Base-by-base conservation (phyloP, 2,113 vertebrate genomes). In the Ictidomys tridecemlineatus region DNA sequence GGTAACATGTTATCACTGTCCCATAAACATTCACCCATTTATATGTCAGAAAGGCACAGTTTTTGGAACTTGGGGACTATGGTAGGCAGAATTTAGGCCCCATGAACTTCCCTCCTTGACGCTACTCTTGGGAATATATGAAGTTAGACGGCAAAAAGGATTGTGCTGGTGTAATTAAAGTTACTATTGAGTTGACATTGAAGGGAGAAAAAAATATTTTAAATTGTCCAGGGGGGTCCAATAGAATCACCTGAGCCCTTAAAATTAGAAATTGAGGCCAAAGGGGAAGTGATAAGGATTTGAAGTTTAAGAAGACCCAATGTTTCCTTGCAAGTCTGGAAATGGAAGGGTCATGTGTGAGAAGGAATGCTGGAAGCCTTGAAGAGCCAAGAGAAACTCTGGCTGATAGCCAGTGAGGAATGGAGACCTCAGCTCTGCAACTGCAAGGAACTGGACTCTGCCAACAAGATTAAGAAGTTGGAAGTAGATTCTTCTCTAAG, bases 231-330 rank as follows among this genome's bases (percentile, higher is more conserved):
- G 74, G 53, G 30, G 39, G 10, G 3, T 8, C 3, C 8, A 28
- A 17, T 22, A 11, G 34, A 85, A 78, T 74, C 37, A 84, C 12
- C 63, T 53, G 65, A 90, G 30, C 11, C 48, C 39, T 74, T 85
- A 91, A 91, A 94, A 85, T 12, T 32, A 96, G 67, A 80, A 96
- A 74, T 9, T 4, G 26, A 9, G 39, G 17, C 9, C 92, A 87
- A 94, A 87, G 6, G 9, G 45, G 18, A 94, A 80, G 16, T 74
- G 17, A 69, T 37, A 96, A 39, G 4, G 39, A 48, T 45, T 28
- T 51, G 53, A 84, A 74, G 28, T 20, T 20, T 84, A 74, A 76
- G 45, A 67, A 91, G 4, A 48, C 26, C 17, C 39, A 63, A 6
- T 76, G 14, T 80, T 12, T 7, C 12, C 26, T 1, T 83, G 14